A percentile compares a stretch with the other conserved stretches of the same genome.
Conservation (phyloP, 2,888 invertebrate genomes). For the Mamestra brassicae region DNA sequence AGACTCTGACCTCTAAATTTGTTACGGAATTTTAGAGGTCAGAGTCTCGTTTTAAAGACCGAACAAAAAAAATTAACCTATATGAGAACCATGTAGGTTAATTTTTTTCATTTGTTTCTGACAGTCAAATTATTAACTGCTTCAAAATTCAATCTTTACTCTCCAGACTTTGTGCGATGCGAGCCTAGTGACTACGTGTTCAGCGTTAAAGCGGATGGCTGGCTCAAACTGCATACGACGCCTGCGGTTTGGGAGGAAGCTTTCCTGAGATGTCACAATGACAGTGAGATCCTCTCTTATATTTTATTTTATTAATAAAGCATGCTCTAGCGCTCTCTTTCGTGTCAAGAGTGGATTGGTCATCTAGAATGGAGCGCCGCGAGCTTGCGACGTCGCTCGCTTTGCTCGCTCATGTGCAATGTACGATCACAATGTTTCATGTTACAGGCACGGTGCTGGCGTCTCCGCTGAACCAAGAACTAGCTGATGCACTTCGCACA, state of each 20-base stretch:
- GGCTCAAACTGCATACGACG: slow-evolving; percentile 17
- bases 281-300: slow-evolving; percentile 15
- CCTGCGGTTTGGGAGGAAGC: slow-evolving; percentile 32
- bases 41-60: too few species aligned
- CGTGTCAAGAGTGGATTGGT: too few species aligned
- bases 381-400: background rate
- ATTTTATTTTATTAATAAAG: background rate
- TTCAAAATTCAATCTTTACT: background rate
- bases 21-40: too few species aligned
- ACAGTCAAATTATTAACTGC: too few species aligned
- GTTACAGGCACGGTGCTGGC: slow-evolving; percentile 40
- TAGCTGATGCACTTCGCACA: slow-evolving; percentile 1
- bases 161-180: background rate
- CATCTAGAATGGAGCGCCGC: background rate
- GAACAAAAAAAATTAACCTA: too few species aligned
- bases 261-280: slow-evolving; percentile 24
- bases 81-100: too few species aligned
- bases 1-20: too few species aligned
- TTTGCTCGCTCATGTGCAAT: background rate
- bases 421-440: background rate
- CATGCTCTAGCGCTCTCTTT: background rate
- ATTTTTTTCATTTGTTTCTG: too few species aligned
- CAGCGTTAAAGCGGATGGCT: slow-evolving; percentile 19
- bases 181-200: background rate
- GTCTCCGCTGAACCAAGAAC: slow-evolving; percentile 17